These are phyloP conservation scores for Caenorhabditis panamensis DNA, from an alignment of 2,888 invertebrate species.

Conservation along the genomic window DNA sequence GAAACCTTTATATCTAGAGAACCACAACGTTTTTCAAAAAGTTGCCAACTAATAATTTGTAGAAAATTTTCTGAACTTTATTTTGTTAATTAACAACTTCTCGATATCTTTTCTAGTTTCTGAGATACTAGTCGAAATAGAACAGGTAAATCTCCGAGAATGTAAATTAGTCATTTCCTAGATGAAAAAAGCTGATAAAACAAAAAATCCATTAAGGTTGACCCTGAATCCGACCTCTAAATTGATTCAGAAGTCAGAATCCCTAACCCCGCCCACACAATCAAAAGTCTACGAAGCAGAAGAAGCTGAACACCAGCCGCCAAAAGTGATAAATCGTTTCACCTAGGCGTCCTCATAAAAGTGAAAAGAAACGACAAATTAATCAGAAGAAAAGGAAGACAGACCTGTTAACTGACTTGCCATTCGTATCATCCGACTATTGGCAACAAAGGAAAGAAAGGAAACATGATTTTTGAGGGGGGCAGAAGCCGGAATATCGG, in stretches of 20 bases:
- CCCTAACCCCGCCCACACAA: neutral
- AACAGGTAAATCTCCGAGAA: no score
- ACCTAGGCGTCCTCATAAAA: constrained; percentile 15
- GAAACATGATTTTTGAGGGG: neutral
- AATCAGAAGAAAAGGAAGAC: neutral
- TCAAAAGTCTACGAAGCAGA: neutral
- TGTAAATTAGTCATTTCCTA: no score
- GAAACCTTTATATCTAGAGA: no score
- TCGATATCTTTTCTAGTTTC: neutral
- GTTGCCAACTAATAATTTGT: neutral
- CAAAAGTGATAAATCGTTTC: constrained; percentile 9
- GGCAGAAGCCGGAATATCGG: constrained; percentile 53
- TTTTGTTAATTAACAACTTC: no score
- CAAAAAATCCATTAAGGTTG: no score
- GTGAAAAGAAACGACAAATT: constrained; percentile 1
- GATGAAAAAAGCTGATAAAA: no score
- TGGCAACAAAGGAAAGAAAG: neutral
- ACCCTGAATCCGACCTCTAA: neutral
- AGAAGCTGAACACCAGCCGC: neutral
- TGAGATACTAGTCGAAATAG: no score
- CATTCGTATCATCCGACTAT: constrained; percentile 2
- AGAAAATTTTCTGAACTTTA: neutral
- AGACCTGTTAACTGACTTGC: constrained; percentile 36
- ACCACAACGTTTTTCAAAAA: neutral
- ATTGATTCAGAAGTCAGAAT: neutral